phyloP scores from a whole-genome alignment of 2,888 invertebrate species.

The Adineta ricciae region DNA sequence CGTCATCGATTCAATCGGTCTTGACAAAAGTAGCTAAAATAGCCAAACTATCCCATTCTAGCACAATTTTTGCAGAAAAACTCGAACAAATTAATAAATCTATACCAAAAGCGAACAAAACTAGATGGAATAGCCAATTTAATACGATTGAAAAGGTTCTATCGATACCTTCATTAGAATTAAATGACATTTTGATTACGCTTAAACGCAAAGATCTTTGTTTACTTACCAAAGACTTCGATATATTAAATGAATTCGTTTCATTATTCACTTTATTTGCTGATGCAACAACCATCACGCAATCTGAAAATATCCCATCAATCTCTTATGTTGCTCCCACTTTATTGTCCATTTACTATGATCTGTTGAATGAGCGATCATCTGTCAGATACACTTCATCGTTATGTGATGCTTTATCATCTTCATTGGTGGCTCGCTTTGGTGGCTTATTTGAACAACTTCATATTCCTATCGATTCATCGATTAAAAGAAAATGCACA shows the following conservation, averaged over 20 bases:
- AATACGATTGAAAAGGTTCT: background rate
- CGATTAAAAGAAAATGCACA: background rate
- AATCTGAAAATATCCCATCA: background rate
- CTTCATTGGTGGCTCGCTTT: background rate
- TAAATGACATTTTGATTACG: background rate
- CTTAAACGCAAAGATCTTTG: background rate
- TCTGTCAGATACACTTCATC: background rate
- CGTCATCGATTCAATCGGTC: background rate
- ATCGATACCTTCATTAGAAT: background rate
- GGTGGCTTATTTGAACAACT: background rate
- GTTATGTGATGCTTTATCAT: background rate
- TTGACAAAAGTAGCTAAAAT: background rate
- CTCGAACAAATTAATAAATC: background rate
- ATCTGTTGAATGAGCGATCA: background rate
- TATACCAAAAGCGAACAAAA: background rate
- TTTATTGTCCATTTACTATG: background rate
- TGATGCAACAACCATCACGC: background rate
- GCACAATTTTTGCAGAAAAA: background rate
- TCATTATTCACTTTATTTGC: no score
- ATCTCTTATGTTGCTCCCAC: background rate
- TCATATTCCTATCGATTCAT: background rate
- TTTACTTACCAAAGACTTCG: background rate
- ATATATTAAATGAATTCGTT: background rate
- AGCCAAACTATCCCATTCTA: background rate
- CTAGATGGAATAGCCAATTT: background rate